phyloP scores from a whole-genome alignment of 2,888 invertebrate species.

The Pachliopta kotzebuea region DNA sequence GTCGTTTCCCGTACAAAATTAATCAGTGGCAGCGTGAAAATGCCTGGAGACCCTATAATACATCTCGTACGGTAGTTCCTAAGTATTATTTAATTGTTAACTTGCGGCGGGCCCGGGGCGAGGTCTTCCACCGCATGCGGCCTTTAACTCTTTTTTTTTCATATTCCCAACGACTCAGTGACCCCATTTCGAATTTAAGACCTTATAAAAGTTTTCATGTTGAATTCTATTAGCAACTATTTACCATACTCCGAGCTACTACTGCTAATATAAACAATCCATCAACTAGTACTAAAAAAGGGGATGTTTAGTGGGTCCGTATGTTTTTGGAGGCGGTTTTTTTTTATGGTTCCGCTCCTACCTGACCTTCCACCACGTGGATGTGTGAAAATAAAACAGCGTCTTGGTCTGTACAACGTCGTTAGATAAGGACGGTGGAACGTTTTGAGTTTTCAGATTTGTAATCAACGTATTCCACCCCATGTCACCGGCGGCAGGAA shows the following conservation, averaged over 20 bases:
- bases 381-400: constrained; percentile 54
- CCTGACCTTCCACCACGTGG: constrained; percentile 68
- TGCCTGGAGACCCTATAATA: constrained; percentile 70
- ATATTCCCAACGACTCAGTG: constrained; percentile 32
- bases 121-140: constrained; percentile 45
- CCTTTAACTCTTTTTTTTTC: constrained; percentile 32
- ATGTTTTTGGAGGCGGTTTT: constrained; percentile 58
- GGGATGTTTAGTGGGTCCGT: constrained; percentile 76
- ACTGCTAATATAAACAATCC: constrained; percentile 69
- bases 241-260: constrained; percentile 58
- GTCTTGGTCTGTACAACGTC: constrained; percentile 45
- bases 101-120: constrained; percentile 60
- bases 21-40: constrained; percentile 69
- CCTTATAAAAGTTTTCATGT: constrained; percentile 29
- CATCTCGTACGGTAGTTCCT: constrained; percentile 73
- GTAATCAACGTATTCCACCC: constrained; percentile 53
- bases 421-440: constrained; percentile 47
- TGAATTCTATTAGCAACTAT: constrained; percentile 60
- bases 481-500: constrained; percentile 56
- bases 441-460: constrained; percentile 56
- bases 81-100: constrained; percentile 78
- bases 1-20: constrained; percentile 48
- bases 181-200: background rate
- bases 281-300: constrained; percentile 52
- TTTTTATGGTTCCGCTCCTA: constrained; percentile 69